phyloP scores from a whole-genome alignment of 2,113 vertebrate genomes.

The Entelurus aequoreus region DNA sequence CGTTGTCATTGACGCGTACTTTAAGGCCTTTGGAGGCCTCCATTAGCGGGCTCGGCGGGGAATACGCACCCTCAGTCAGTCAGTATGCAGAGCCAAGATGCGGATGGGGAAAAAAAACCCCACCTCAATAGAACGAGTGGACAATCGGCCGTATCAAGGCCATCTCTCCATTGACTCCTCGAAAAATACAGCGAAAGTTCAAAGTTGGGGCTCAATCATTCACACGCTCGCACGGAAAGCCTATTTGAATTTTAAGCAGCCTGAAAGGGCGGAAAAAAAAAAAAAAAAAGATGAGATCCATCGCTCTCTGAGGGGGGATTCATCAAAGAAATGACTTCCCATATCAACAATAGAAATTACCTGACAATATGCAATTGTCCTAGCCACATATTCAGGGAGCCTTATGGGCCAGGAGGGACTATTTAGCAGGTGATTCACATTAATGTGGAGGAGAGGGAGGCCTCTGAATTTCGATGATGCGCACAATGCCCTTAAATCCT shows the following conservation, averaged over 20 bases:
- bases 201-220: conserved; percentile 44
- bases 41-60: conserved; percentile 63
- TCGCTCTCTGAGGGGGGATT: conserved; percentile 61
- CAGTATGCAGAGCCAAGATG: conserved; percentile 30
- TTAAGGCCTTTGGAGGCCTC: conserved; percentile 48
- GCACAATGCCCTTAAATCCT: conserved; percentile 72
- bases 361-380: conserved; percentile 70
- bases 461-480: conserved; percentile 69
- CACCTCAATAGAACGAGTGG: conserved; percentile 44
- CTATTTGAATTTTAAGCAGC: conserved; percentile 69
- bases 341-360: conserved; percentile 76
- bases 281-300: conserved; percentile 65
- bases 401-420: conserved; percentile 65
- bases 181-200: conserved; percentile 54
- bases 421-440: conserved; percentile 67
- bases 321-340: conserved; percentile 72
- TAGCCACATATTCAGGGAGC: conserved; percentile 67
- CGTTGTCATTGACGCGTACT: conserved; percentile 46
- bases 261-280: conserved; percentile 31
- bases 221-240: conserved; percentile 43
- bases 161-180: conserved; percentile 63
- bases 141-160: conserved; percentile 57
- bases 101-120: conserved; percentile 48
- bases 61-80: conserved; percentile 13
- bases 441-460: conserved; percentile 53